Conservation (phyloP, 2,888 invertebrate species). For the Drosophila kuntzei region DNA sequence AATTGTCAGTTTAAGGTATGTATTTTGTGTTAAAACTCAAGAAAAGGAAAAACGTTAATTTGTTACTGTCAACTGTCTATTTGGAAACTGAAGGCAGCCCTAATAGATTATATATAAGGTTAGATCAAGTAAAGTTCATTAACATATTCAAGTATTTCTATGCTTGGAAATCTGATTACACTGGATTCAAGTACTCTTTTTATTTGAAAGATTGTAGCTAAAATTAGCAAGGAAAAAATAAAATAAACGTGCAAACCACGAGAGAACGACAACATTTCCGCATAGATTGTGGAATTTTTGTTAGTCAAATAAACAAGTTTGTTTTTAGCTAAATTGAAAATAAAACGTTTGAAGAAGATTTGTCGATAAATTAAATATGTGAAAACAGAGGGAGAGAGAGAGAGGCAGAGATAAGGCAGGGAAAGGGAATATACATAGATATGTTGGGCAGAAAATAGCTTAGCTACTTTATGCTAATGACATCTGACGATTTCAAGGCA, state of each 20-base stretch:
- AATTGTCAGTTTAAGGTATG: conserved; percentile 39
- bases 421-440: conserved; percentile 17
- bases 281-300: conserved; percentile 59
- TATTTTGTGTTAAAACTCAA: too few relatives aligned
- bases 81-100: not conserved
- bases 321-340: conserved; percentile 43
- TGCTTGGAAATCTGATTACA: not conserved
- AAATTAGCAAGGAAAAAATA: conserved; percentile 28
- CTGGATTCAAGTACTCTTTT: not conserved
- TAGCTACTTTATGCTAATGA: conserved; percentile 75
- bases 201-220: conserved; percentile 15
- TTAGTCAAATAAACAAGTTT: conserved; percentile 60
- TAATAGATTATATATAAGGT: not conserved
- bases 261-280: conserved; percentile 42
- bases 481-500: conserved; percentile 63
- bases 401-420: not conserved
- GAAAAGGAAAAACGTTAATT: not conserved
- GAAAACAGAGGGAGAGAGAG: conserved; percentile 2
- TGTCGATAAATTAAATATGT: conserved; percentile 49
- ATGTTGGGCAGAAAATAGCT: conserved; percentile 61
- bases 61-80: not conserved
- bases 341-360: conserved; percentile 51
- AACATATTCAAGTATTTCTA: not conserved
- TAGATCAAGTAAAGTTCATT: not conserved
- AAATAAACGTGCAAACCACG: conserved; percentile 69